Conservation (phyloP, 2,113 vertebrate genomes). For the Xenopus borealis region DNA sequence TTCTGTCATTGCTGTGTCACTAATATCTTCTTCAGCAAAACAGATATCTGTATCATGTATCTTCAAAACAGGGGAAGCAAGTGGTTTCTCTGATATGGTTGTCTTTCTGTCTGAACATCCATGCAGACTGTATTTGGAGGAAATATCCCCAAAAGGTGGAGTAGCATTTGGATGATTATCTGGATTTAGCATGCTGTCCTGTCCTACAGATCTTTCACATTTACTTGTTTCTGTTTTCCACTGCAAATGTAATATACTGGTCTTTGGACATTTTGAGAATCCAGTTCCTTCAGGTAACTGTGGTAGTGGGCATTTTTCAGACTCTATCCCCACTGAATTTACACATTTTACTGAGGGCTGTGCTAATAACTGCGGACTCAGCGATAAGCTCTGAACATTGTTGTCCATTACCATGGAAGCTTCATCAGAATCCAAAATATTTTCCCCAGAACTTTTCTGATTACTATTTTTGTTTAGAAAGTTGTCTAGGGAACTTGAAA, state of each 20-base stretch:
- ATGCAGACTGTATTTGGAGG: not conserved
- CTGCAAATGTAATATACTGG: not conserved
- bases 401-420: too few species aligned
- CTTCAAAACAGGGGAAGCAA: not conserved
- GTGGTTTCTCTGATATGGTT: not conserved
- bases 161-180: too few species aligned
- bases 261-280: not conserved
- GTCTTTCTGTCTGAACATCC: not conserved
- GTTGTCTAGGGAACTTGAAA: not conserved
- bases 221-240: not conserved
- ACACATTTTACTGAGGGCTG: too few species aligned
- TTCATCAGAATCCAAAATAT: too few species aligned
- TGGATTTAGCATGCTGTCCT: not conserved
- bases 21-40: not conserved
- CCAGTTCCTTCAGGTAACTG: too few species aligned
- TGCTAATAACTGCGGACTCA: too few species aligned
- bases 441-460: not conserved
- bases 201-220: not conserved
- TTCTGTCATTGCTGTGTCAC: slow-evolving; percentile 49
- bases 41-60: slow-evolving; percentile 22
- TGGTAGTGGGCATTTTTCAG: too few species aligned
- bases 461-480: not conserved
- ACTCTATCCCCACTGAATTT: too few species aligned
- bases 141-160: not conserved
- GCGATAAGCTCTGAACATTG: too few species aligned